A percentile compares a stretch with the other conserved stretches of the same genome.
Conservation (phyloP, 2,888 invertebrate species). For the Scaptomyza flava region DNA sequence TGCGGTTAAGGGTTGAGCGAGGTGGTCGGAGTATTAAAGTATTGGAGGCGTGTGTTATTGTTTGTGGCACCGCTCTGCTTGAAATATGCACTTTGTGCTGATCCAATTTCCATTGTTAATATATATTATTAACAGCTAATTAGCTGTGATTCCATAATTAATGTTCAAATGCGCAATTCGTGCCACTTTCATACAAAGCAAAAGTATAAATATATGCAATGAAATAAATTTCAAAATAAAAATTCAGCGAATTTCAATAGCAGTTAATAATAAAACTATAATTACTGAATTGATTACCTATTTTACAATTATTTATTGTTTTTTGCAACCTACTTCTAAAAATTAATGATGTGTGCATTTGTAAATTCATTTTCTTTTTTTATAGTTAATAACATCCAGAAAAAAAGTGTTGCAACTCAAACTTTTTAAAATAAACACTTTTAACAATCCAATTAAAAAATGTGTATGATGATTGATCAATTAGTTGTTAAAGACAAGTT, state of each 20-base stretch:
- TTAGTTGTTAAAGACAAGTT: background rate
- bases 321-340: background rate
- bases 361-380: background rate
- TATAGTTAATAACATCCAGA: too few species aligned
- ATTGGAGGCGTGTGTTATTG: conserved; percentile 37
- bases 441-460: background rate
- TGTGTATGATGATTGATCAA: too few species aligned
- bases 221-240: background rate
- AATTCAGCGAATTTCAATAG: background rate
- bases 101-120: conserved; percentile 63
- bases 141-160: conserved; percentile 68
- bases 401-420: too few species aligned
- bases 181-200: conserved; percentile 1
- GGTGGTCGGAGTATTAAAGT: background rate
- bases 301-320: background rate
- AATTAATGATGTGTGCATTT: background rate
- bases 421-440: too few species aligned
- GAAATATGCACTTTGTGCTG: conserved; percentile 69
- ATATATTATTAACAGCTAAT: conserved; percentile 76
- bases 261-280: background rate
- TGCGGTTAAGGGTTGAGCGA: too few species aligned
- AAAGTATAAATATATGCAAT: background rate
- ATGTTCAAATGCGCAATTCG: conserved; percentile 20
- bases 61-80: conserved; percentile 40
- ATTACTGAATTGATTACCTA: background rate